Conservation (phyloP, 2,888 invertebrate species). For the Scaptomyza cyrtandrae region DNA sequence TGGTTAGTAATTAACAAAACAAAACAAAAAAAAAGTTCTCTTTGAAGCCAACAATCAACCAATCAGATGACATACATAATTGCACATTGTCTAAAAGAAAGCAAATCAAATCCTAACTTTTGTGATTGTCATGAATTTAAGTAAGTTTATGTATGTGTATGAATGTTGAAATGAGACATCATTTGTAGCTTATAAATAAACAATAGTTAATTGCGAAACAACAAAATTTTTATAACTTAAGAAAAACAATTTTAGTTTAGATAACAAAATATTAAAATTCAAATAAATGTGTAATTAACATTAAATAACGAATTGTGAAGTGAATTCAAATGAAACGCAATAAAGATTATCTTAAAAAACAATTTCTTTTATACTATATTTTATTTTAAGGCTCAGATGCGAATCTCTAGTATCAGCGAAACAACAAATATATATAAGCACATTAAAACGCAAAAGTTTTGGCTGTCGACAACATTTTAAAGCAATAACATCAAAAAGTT, state of each 20-base stretch:
- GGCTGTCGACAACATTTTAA: slow-evolving; percentile 9
- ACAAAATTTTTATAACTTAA: slow-evolving; percentile 20
- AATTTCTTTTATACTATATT: not conserved
- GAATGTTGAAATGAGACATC: slow-evolving; percentile 46
- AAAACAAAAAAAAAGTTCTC: slow-evolving; percentile 26
- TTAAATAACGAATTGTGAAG: slow-evolving; percentile 39
- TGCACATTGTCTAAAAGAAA: slow-evolving; percentile 28
- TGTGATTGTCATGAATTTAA: slow-evolving; percentile 78
- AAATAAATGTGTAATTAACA: slow-evolving; percentile 17
- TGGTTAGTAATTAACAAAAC: slow-evolving; percentile 42
- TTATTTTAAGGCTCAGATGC: too few relatives aligned
- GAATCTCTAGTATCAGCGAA: too few relatives aligned
- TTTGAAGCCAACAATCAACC: slow-evolving; percentile 34
- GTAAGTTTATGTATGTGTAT: slow-evolving; percentile 48
- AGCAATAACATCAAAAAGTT: slow-evolving; percentile 56
- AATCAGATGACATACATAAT: slow-evolving; percentile 32
- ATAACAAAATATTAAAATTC: slow-evolving; percentile 49
- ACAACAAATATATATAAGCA: too few relatives aligned
- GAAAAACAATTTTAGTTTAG: slow-evolving; percentile 49
- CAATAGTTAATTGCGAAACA: slow-evolving; percentile 45
- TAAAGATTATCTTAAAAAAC: slow-evolving; percentile 44
- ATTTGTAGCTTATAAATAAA: slow-evolving; percentile 42
- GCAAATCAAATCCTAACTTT: slow-evolving; percentile 74
- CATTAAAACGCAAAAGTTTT: too few relatives aligned
- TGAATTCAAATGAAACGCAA: slow-evolving; percentile 53